Percentiles rank a stretch among this genome's conserved stretches.
Conservation (phyloP, 2,797 vertebrate species). For the Pangasius djambal region DNA sequence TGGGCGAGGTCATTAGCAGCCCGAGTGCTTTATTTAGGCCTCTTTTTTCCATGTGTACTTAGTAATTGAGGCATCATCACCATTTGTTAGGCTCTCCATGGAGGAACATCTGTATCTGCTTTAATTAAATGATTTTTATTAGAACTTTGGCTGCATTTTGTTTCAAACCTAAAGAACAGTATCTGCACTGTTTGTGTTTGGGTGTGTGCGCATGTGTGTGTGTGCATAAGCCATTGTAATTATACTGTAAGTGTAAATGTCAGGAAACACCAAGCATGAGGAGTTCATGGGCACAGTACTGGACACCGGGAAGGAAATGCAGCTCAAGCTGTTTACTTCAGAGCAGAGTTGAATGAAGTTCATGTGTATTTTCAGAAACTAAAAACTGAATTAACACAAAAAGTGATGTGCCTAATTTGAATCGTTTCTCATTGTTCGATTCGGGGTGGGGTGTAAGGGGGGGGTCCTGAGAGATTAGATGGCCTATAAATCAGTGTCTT, state of each 20-base stretch:
- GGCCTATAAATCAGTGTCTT: not conserved
- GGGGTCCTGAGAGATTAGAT: not conserved
- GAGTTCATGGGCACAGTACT: not conserved
- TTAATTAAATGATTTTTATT: not conserved
- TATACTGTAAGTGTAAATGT: not conserved
- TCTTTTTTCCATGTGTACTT: not conserved
- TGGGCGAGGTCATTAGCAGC: not conserved
- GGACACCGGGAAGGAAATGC: not conserved
- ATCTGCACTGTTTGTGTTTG: not conserved
- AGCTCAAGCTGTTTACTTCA: not conserved
- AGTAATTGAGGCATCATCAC: conserved; percentile 16
- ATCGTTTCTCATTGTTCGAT: not conserved
- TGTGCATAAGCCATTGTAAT: not conserved
- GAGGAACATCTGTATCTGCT: not conserved
- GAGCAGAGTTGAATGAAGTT: not conserved
- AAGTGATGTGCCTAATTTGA: not conserved
- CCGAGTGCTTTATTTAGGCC: conserved; percentile 5
- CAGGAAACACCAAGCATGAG: not conserved
- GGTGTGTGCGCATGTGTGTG: not conserved
- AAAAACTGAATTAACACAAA: not conserved
- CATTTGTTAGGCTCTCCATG: not conserved
- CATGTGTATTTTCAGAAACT: conserved; percentile 7
- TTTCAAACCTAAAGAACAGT: not conserved
- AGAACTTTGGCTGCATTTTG: not conserved
- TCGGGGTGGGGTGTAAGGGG: not conserved